These are phyloP conservation scores for Myripristis jacobus DNA, from an alignment of 2,797 vertebrate genomes.

Conservation along the genomic window DNA sequence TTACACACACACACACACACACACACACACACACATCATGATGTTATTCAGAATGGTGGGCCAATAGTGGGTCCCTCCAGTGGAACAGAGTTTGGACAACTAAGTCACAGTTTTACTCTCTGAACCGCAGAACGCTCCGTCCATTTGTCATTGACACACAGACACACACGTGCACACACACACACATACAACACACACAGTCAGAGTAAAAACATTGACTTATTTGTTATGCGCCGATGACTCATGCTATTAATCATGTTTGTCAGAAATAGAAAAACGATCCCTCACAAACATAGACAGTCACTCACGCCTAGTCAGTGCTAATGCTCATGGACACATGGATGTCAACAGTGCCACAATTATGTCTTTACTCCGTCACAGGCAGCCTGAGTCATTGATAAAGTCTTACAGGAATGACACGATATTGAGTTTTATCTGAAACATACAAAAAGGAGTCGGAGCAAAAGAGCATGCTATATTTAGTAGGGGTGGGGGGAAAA, in stretches of 20 bases:
- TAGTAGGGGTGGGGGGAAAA: too few species aligned
- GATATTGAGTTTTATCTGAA: too few species aligned
- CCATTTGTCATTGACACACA: constrained; percentile 16
- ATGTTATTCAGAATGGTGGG: too few species aligned
- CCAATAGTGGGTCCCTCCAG: too few species aligned
- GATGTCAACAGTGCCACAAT: background rate
- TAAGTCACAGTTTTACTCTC: too few species aligned
- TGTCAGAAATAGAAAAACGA: constrained; percentile 51
- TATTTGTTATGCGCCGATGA: constrained; percentile 42
- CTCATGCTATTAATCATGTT: constrained; percentile 53
- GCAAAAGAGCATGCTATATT: too few species aligned
- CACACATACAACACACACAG: constrained; percentile 18
- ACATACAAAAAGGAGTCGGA: too few species aligned
- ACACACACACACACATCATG: too few species aligned
- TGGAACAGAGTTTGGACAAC: too few species aligned
- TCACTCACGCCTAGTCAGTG: constrained; percentile 18
- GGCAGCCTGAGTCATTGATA: constrained; percentile 40
- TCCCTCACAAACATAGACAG: constrained; percentile 44
- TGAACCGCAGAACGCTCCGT: constrained; percentile 11
- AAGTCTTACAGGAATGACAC: constrained; percentile 31
- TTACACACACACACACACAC: constrained; percentile 22
- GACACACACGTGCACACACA: constrained; percentile 21
- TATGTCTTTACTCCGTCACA: constrained; percentile 33
- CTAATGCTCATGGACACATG: constrained; percentile 27
- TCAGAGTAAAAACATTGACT: constrained; percentile 24